phyloP scores from a whole-genome alignment of 1,140 invertebrate genomes.

The Hyles vespertilio region DNA sequence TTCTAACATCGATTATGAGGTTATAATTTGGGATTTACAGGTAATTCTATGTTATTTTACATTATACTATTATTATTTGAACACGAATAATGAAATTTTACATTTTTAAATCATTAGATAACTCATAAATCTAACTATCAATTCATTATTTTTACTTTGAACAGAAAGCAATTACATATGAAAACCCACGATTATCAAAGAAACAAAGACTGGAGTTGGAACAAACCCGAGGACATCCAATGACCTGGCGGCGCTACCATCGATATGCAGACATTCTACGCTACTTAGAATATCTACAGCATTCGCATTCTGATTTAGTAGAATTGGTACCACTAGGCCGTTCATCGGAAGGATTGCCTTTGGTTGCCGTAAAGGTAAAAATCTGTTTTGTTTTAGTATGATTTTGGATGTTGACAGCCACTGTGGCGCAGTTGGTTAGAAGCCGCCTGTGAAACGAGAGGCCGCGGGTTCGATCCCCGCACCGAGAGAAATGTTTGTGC shows the following conservation, averaged over 20 bases:
- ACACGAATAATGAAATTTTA: too few relatives aligned
- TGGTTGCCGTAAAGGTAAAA: conserved; percentile 80
- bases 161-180: conserved; percentile 80
- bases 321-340: conserved; percentile 82
- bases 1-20: conserved; percentile 79
- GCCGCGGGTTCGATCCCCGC: too few relatives aligned
- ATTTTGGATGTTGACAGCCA: too few relatives aligned
- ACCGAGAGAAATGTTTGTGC: too few relatives aligned
- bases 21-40: conserved; percentile 85
- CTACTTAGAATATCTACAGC: conserved; percentile 82
- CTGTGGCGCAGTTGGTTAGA: too few relatives aligned
- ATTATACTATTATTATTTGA: too few relatives aligned
- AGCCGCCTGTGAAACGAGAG: too few relatives aligned
- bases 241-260: conserved; percentile 85
- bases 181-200: conserved; percentile 79
- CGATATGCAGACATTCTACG: conserved; percentile 80
- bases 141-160: background rate
- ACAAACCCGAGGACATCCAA: conserved; percentile 76
- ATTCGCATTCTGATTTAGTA: conserved; percentile 79
- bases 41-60: conserved; percentile 51
- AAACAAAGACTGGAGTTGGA: conserved; percentile 77
- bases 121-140: background rate
- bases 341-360: conserved; percentile 83
- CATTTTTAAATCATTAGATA: too few relatives aligned
- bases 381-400: background rate